Evolutionary conservation across 2,113 vertebrate species (phyloP).

Genomic region (Hippocampus comes): DNA sequence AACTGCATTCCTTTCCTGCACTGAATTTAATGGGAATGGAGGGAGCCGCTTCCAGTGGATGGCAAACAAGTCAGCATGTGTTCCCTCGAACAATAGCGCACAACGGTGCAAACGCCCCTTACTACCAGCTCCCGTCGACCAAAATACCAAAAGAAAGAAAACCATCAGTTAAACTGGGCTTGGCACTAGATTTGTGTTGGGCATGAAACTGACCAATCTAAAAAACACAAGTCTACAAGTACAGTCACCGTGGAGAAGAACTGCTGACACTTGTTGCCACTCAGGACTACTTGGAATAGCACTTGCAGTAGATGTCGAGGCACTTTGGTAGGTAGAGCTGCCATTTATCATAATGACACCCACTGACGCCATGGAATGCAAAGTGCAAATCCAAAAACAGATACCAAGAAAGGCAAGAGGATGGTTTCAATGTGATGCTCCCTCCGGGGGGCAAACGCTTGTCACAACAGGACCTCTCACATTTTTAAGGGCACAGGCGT

Average conservation of each 20-base stretch:
- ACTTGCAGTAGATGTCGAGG: background rate
- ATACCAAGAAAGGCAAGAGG: constrained; percentile 5
- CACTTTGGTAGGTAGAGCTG: background rate
- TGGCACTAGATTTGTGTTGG: no score
- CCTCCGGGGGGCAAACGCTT: constrained; percentile 33
- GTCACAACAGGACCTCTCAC: constrained; percentile 43
- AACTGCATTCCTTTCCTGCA: no score
- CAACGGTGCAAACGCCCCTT: no score
- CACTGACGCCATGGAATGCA: constrained; percentile 15
- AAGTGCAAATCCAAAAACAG: constrained; percentile 19
- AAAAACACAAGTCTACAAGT: background rate
- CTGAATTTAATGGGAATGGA: no score
- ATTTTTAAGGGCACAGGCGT: constrained; percentile 27
- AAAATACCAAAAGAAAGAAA: no score
- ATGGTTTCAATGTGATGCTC: constrained; percentile 8
- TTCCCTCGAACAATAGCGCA: no score
- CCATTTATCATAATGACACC: constrained; percentile 15
- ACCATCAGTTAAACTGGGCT: no score
- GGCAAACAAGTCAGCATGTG: no score
- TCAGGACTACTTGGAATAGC: background rate
- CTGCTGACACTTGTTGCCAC: background rate
- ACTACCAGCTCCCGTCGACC: no score
- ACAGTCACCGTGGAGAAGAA: background rate
- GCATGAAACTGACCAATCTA: background rate
- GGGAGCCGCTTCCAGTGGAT: no score